These are phyloP conservation scores for Drosophila siamana DNA, from an alignment of 2,888 invertebrate species.

Conservation along the genomic window DNA sequence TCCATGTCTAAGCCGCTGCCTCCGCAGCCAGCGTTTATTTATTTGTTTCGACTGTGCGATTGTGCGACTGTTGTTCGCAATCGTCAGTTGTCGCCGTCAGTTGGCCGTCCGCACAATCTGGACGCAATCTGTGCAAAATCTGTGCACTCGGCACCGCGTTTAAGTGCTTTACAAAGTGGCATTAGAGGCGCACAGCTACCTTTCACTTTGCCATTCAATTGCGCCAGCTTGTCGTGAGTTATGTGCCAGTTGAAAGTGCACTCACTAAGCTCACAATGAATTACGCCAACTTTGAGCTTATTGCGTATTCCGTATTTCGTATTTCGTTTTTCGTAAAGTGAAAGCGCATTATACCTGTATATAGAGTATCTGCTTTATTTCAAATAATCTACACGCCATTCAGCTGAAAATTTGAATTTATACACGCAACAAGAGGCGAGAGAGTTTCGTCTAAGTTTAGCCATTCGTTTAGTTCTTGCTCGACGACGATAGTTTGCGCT, in stretches of 20 bases:
- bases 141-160: conserved; percentile 41
- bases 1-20: conserved; percentile 47
- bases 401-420: conserved; percentile 9
- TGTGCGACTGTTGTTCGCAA: conserved; percentile 15
- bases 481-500: neutral
- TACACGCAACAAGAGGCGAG: neutral
- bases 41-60: conserved; percentile 60
- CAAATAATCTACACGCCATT: neutral
- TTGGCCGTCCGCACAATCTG: conserved; percentile 29
- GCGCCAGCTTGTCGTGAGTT: conserved; percentile 46
- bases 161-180: conserved; percentile 58
- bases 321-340: conserved; percentile 12
- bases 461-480: neutral
- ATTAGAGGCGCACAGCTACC: conserved; percentile 51
- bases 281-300: conserved; percentile 6
- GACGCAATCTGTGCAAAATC: conserved; percentile 51
- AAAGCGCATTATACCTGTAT: conserved; percentile 2
- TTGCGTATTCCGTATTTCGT: too few relatives aligned
- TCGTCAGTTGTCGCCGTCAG: conserved; percentile 4
- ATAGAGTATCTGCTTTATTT: neutral
- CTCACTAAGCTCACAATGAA: conserved; percentile 19
- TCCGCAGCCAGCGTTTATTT: conserved; percentile 53
- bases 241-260: conserved; percentile 34
- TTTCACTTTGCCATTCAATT: conserved; percentile 54
- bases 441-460: neutral